phyloP scores from a whole-genome alignment of 2,888 invertebrate genomes.

The Lapara coniferarum region DNA sequence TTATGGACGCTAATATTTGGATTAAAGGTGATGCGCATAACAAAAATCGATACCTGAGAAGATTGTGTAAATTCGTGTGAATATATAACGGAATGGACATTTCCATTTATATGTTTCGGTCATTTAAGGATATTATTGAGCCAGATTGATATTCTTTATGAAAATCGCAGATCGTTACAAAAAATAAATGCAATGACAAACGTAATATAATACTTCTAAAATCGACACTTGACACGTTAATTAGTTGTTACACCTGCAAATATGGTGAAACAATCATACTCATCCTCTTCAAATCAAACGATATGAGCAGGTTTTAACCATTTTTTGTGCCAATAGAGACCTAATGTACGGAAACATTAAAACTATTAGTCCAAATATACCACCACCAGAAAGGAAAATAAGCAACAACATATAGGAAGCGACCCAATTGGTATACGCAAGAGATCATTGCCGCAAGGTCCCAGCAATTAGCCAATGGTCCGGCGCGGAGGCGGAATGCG shows the following conservation, averaged over 20 bases:
- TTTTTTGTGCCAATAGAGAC: no score
- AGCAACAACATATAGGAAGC: slow-evolving; percentile 7
- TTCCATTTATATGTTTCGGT: slow-evolving; percentile 8
- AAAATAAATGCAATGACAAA: no score
- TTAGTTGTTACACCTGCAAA: no score
- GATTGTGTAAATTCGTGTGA: background rate
- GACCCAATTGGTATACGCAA: slow-evolving; percentile 31
- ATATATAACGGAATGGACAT: background rate
- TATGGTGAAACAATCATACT: no score
- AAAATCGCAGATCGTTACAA: no score
- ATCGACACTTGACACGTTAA: no score
- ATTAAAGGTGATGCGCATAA: background rate
- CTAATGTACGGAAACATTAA: no score
- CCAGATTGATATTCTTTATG: background rate
- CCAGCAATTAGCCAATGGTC: slow-evolving; percentile 70
- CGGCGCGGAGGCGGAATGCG: slow-evolving; percentile 65
- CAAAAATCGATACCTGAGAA: slow-evolving; percentile 7
- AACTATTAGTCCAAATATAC: no score
- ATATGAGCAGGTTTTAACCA: no score
- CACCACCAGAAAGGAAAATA: background rate
- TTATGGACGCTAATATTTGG: slow-evolving; percentile 8
- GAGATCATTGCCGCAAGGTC: slow-evolving; percentile 45
- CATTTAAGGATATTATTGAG: background rate
- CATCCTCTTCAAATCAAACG: no score
- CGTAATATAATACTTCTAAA: no score